Evolutionary conservation across 2,888 invertebrate genomes (phyloP).

Genomic region (Polydesmus complanatus): DNA sequence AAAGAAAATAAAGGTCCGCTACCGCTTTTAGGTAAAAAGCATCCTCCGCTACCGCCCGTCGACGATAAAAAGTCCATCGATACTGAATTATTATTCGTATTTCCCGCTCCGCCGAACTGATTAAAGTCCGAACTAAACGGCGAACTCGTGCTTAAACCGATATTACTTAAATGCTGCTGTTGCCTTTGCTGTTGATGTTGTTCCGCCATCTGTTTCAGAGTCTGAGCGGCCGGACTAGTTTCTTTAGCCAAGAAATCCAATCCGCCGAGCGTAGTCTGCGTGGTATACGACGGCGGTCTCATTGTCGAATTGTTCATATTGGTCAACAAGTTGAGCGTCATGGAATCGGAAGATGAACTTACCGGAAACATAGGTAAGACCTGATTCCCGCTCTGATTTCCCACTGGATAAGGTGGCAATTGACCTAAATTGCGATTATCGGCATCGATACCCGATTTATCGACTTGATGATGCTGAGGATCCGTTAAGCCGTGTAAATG

Average conservation of each 20-base stretch:
- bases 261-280: constrained; percentile 14
- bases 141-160: constrained; percentile 19
- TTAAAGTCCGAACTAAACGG: constrained; percentile 20
- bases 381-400: not conserved
- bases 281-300: constrained; percentile 6
- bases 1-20: constrained; percentile 15
- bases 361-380: not conserved
- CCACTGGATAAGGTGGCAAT: not conserved
- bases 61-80: constrained; percentile 13
- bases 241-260: constrained; percentile 21
- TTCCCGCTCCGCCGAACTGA: constrained; percentile 4
- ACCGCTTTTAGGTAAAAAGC: constrained; percentile 1
- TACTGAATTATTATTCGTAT: too few relatives aligned
- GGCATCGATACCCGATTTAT: not conserved
- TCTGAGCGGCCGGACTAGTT: constrained; percentile 77
- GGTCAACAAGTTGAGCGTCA: constrained; percentile 9
- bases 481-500: constrained; percentile 29
- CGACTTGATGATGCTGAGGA: constrained; percentile 7
- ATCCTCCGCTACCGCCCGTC: not conserved
- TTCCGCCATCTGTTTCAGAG: constrained; percentile 91
- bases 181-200: constrained; percentile 57
- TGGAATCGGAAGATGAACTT: not conserved
- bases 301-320: constrained; percentile 10
- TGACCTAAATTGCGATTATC: not conserved
- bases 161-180: constrained; percentile 14